Evolutionary conservation across 2,888 invertebrate genomes (phyloP).

Genomic region (Drosophila quinaria): DNA sequence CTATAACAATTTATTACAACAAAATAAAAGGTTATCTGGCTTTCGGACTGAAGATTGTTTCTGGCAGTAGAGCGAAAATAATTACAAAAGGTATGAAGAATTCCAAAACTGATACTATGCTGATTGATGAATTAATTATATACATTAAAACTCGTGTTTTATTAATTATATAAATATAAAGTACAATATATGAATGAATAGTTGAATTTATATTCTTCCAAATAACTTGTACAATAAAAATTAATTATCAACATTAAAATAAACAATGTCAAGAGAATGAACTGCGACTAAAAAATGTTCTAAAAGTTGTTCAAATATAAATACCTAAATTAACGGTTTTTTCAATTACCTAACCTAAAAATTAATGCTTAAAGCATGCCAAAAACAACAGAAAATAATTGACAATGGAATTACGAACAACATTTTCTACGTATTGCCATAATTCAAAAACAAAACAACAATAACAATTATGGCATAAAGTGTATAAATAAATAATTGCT

Average conservation of each 20-base stretch:
- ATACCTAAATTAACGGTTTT: constrained; percentile 14
- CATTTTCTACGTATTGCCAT: constrained; percentile 29
- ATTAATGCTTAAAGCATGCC: constrained; percentile 6
- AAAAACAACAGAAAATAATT: constrained; percentile 4
- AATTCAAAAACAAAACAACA: constrained; percentile 8
- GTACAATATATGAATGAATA: too few relatives aligned
- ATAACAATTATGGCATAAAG: constrained; percentile 37
- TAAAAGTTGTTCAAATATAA: constrained; percentile 1
- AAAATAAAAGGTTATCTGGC: neutral
- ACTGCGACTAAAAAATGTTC: constrained; percentile 7
- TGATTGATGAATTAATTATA: neutral
- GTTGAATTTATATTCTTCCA: neutral
- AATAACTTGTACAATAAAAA: neutral
- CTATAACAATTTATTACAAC: neutral
- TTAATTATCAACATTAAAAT: neutral
- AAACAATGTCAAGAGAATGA: constrained; percentile 33
- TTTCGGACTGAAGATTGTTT: neutral
- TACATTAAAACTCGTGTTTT: neutral
- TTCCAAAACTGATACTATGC: neutral
- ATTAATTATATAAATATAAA: neutral
- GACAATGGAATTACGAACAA: constrained; percentile 1
- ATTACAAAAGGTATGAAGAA: neutral
- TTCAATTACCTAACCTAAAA: constrained; percentile 14
- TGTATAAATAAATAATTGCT: constrained; percentile 53
- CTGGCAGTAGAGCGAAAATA: neutral